Base-by-base conservation (phyloP, 2,888 invertebrate species). In the Halocaridina rubra region DNA sequence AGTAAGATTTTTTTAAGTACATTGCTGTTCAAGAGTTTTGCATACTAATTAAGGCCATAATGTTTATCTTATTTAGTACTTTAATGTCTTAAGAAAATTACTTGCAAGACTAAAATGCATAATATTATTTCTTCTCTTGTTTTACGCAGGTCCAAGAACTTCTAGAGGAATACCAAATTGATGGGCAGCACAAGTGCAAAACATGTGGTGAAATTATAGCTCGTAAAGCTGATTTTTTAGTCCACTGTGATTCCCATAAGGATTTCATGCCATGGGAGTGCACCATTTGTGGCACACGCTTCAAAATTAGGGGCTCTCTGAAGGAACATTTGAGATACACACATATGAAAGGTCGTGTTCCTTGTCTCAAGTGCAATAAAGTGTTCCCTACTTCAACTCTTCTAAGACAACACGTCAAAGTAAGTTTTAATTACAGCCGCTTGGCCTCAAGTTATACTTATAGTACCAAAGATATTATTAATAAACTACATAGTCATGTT, bases 191-290 rank as follows among this genome's bases (percentile, higher is more conserved):
- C 81, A 82, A 88, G 78, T 88, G 88, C 53, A 75, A 76, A 29
- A 86, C 80, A 8, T 88, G 88, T 59, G 82, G 86, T 13, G 80
- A 81, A 16, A 74, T 78, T 10, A 85, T 88, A 30, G 69, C 82
- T 4, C 88, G 88, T 16, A 88, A 88, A 32, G 88, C 88, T 30
- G 88, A 88, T 46, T 88, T 84, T 77, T 67, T 88, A 72, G 88
- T 88, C 16, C 88, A 88, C 27, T 80, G 84, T 3, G 88, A 88
- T 75, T 74, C 88, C 29, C 88, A 88, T 64, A 88, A 88, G 74
- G 88, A 88, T 79, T 88, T 88, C 75, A 88, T 88, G 88, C 88
- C 88, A 8, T 88, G 88, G 88, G 88, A 88, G 78, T 88, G 88
- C 59, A 88, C 88, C 57, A 88, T 88, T 46, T 88, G 88, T 39